Evolutionary conservation across 1,140 invertebrate genomes (phyloP), one percentile per base, ranked within the genome.

Genomic region (Drosophila miranda): DNA sequence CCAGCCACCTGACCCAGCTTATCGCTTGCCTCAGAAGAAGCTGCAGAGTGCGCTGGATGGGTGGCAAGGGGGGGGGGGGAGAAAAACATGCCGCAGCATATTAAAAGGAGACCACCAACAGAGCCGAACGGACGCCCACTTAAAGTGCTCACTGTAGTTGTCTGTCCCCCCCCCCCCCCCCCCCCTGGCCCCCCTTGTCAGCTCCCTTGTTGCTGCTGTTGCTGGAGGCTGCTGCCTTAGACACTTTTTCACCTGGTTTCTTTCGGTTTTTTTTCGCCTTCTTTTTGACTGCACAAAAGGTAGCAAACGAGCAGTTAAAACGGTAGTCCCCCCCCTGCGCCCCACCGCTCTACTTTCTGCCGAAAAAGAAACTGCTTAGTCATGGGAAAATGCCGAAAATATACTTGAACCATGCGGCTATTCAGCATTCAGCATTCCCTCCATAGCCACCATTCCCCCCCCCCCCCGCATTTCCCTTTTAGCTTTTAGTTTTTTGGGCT

Each of bases 91-190:
- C 79, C 78, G 75, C 79, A 82, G 64, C 75, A 78, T 78, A 83
- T 82, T 83, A 83, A 82, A 78, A 83, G 75, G 61, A 69, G 59
- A 75, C 79, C 79, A 52, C 78, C 75, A 51, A 66, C 78, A 60
- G 75, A 61, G 79, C 52, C 56, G 56, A 44, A 71, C 67, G 66
- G 62, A 54, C 62, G 43, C 49, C 78, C 78, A 77, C 78, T 82
- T 77, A 73, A 60, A 80, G 75, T 63, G 68, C 68, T 69, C 43
- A 56, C 72, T 45, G 63, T 69, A 58, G 63, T 30, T 38, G 57
- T 30, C 34, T 57, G 26, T 7, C 30, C 5, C 11, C 16, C 7
- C 19, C 16, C 23, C 5, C 9, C 3, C 23, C 23, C 23, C 23
- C 23, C 23, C 5, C 62, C 58, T 62, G 16, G 0, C 16, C 16